Evolutionary conservation across 2,797 vertebrate species (phyloP), one percentile per base, ranked within the genome.

Genomic region (Peromyscus attwateri): DNA sequence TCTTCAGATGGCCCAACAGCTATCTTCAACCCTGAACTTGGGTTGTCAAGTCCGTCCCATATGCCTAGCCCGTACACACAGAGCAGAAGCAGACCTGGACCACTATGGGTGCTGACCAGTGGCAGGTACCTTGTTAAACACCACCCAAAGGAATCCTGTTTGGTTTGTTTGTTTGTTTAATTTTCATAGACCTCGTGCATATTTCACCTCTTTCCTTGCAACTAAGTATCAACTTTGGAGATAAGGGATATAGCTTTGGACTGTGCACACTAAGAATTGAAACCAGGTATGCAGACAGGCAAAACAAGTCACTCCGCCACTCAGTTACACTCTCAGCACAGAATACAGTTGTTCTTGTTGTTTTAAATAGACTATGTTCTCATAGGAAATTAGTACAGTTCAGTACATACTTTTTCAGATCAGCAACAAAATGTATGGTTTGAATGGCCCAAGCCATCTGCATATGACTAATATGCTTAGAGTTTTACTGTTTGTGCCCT

Each of bases 281-380:
- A 57, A 6, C 12, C 17, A 66, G 40, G 4, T 37, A 21, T 8
- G 64, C 13, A 52, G 13, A 43, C 6, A 8, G 52, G 55, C 55
- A 34, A 89, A 62, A 57, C 49, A 34, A 89, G 37, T 19, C 55
- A 76, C 2, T 85, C 17, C 37, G 40, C 23, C 43, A 34, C 8
- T 55, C 17, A 31, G 43, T 3, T 57, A 71, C 13, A 40, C 27
- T 46, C 29, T 34, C 27, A 55, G 25, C 29, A 37, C 29, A 57
- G n/a, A 79, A 68, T 37, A 37, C 4, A 89, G 55, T 75, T 68
- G 16, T 82, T 27, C 9, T 81, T 27, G 6, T 52, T 55, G 52
- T 76, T 97, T 89, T 31, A 92, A 96, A 79, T 95, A 85, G 95
- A 92, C 79, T 92, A 88, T 21, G 62, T 81, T 88, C 46, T 77